phyloP scores from a whole-genome alignment of 2,113 vertebrate species.

The Brachirus orientalis region DNA sequence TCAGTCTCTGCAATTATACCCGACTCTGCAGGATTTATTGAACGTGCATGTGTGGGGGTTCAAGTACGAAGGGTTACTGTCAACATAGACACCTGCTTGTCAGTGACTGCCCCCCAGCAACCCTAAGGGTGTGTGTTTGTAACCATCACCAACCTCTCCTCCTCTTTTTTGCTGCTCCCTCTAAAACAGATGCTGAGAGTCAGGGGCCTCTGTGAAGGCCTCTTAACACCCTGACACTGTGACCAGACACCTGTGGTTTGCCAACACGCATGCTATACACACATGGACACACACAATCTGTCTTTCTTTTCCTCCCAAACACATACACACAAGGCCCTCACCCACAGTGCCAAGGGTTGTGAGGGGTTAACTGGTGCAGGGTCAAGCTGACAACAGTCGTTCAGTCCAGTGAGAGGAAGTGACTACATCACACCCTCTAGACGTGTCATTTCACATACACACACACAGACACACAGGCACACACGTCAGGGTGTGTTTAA shows the following conservation, averaged over 20 bases:
- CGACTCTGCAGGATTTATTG: constrained; percentile 32
- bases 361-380: constrained; percentile 86
- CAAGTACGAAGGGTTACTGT: constrained; percentile 67
- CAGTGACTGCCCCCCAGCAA: constrained; percentile 58
- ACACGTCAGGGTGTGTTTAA: constrained; percentile 70
- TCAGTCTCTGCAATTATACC: constrained; percentile 71
- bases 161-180: constrained; percentile 72
- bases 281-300: constrained; percentile 36
- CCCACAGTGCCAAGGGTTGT: constrained; percentile 76
- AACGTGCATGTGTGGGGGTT: constrained; percentile 56
- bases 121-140: constrained; percentile 79
- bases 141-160: constrained; percentile 76
- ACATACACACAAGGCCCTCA: constrained; percentile 72
- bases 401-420: constrained; percentile 78
- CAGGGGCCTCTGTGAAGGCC: constrained; percentile 73
- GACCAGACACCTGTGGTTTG: constrained; percentile 87
- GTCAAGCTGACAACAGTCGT: constrained; percentile 85
- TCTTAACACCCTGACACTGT: constrained; percentile 73
- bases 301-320: constrained; percentile 37
- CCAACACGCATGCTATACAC: constrained; percentile 67
- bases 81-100: constrained; percentile 81
- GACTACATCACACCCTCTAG: constrained; percentile 72
- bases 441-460: constrained; percentile 54
- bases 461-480: constrained; percentile 34
- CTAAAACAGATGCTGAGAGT: constrained; percentile 80